These are phyloP conservation scores for Hypena proboscidalis DNA, from an alignment of 2,888 invertebrate species.

Conservation along the genomic window DNA sequence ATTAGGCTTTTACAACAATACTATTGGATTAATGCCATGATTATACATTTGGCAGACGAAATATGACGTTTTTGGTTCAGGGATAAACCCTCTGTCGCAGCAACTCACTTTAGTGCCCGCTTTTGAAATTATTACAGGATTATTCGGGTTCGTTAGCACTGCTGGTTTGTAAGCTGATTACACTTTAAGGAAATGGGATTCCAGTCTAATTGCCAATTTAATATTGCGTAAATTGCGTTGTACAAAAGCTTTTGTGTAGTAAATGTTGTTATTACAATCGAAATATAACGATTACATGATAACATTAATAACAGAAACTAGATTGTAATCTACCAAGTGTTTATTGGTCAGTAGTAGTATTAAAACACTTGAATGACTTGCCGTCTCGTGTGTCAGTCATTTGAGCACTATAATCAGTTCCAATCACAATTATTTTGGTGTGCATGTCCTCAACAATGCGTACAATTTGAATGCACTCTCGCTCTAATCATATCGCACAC, in stretches of 20 bases:
- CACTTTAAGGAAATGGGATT: conserved; percentile 11
- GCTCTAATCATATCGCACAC: too few relatives aligned
- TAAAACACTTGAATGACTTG: too few relatives aligned
- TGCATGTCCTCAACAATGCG: too few relatives aligned
- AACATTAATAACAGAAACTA: too few relatives aligned
- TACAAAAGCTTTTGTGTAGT: conserved; percentile 2
- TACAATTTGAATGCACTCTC: conserved; percentile 6
- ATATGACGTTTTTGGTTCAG: conserved; percentile 14
- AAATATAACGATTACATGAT: too few relatives aligned
- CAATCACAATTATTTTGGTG: too few relatives aligned
- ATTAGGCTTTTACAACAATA: neutral
- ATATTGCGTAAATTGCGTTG: neutral
- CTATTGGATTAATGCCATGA: conserved; percentile 7
- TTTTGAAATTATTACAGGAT: conserved; percentile 5
- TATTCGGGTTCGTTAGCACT: conserved; percentile 13
- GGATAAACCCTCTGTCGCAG: neutral
- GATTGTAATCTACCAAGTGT: too few relatives aligned
- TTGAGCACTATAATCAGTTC: too few relatives aligned
- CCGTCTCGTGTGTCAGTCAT: too few relatives aligned
- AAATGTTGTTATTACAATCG: neutral
- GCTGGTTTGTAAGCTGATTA: conserved; percentile 18
- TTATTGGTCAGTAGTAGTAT: too few relatives aligned
- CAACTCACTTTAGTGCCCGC: conserved; percentile 1
- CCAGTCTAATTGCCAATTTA: conserved; percentile 24
- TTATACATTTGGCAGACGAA: neutral